Evolutionary conservation across 2,113 vertebrate species (phyloP).

Genomic region (Aegotheles bennettii): DNA sequence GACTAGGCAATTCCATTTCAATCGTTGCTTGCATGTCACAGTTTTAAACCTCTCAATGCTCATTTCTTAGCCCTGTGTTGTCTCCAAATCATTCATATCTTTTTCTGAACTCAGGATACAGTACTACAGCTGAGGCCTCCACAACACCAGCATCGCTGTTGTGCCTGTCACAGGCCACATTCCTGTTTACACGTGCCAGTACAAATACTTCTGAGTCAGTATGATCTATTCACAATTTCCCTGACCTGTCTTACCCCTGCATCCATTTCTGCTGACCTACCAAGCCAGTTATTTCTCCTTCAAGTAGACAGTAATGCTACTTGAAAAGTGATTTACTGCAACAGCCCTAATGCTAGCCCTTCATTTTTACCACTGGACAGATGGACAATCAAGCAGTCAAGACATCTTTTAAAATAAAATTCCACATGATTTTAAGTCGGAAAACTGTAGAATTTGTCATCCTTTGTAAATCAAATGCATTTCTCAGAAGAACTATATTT

Average conservation of each 20-base stretch:
- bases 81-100: not conserved
- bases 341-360: not conserved
- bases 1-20: not conserved
- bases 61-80: not conserved
- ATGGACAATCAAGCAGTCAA: not conserved
- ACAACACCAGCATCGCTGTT: rapidly evolving
- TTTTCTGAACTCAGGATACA: not conserved
- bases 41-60: not conserved
- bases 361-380: not conserved
- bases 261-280: conserved; percentile 19
- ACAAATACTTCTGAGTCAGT: not conserved
- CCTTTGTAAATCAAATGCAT: not conserved
- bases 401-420: not conserved
- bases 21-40: not conserved
- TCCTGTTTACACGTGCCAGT: not conserved
- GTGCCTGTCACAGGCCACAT: not conserved
- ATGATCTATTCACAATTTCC: not conserved
- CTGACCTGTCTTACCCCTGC: not conserved
- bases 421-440: not conserved
- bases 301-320: not conserved
- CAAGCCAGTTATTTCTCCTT: conserved; percentile 13
- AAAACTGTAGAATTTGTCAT: not conserved
- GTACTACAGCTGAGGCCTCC: not conserved
- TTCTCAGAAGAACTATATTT: not conserved
- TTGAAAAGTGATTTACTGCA: conserved; percentile 3